Evolutionary conservation across 1,140 invertebrate genomes (phyloP).

Genomic region (Caenorhabditis elegans): DNA sequence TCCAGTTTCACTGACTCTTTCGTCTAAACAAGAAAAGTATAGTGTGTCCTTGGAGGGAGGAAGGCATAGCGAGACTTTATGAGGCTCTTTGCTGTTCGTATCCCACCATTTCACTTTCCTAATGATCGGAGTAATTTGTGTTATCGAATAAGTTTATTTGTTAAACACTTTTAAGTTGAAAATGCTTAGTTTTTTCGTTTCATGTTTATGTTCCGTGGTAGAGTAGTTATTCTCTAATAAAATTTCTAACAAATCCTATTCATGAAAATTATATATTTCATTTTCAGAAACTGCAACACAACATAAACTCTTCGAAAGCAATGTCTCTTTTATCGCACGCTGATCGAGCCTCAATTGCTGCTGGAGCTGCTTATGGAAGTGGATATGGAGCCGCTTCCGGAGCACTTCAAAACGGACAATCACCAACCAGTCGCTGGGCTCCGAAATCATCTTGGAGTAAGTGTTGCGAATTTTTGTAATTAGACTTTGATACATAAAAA

Average conservation of each 20-base stretch:
- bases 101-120: not conserved
- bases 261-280: too few species aligned
- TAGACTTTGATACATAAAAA: too few species aligned
- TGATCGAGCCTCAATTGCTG: not conserved
- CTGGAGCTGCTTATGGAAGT: not conserved
- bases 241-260: too few species aligned
- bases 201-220: not conserved
- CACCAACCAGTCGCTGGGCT: not conserved
- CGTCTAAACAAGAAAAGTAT: too few species aligned
- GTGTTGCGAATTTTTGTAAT: too few species aligned
- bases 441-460: slow-evolving; percentile 4
- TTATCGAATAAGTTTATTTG: too few species aligned
- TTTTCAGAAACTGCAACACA: slow-evolving; percentile 17
- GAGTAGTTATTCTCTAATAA: too few species aligned
- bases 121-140: too few species aligned
- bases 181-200: too few species aligned
- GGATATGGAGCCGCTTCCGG: not conserved
- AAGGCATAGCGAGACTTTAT: not conserved
- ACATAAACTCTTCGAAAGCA: slow-evolving; percentile 10
- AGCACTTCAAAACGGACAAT: not conserved
- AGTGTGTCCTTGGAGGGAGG: not conserved
- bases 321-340: not conserved
- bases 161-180: too few species aligned
- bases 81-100: not conserved
- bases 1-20: too few species aligned